These are phyloP conservation scores for Donacobius atricapilla DNA, from an alignment of 2,113 vertebrate genomes.

Conservation along the genomic window DNA sequence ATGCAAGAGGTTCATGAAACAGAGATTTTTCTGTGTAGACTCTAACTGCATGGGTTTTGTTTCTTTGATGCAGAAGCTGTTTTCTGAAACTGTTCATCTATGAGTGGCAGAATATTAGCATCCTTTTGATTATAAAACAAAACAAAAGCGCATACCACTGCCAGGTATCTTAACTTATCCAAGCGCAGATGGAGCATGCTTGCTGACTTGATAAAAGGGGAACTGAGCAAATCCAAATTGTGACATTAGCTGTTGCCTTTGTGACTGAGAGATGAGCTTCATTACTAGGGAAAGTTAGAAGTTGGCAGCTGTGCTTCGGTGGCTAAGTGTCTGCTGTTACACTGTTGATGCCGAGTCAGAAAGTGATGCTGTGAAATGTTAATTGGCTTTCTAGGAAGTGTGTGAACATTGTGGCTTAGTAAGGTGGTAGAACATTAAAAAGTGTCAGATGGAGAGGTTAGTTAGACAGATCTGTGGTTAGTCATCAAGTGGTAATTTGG, in stretches of 20 bases:
- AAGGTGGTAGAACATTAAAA: background rate
- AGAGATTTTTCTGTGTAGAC: background rate
- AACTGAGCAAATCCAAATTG: background rate
- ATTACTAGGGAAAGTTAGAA: background rate
- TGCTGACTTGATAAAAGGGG: background rate
- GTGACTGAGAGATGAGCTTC: background rate
- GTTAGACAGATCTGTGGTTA: background rate
- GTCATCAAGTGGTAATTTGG: background rate
- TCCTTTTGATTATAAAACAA: background rate
- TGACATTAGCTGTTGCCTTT: background rate
- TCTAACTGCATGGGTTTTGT: background rate
- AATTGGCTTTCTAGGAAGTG: background rate
- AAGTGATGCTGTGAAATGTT: background rate
- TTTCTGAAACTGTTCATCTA: background rate
- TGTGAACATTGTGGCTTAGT: background rate
- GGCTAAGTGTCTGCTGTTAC: background rate
- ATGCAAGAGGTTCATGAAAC: background rate
- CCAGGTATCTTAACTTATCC: background rate
- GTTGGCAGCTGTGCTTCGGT: background rate
- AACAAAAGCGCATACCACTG: background rate
- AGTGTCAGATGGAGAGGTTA: background rate
- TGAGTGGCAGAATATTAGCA: background rate
- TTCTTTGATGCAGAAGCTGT: background rate
- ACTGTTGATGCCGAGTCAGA: background rate
- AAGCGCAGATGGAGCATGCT: background rate